Evolutionary conservation across 2,797 vertebrate genomes (phyloP), one percentile per base, ranked within the genome.

Genomic region (Pogoniulus pusillus): DNA sequence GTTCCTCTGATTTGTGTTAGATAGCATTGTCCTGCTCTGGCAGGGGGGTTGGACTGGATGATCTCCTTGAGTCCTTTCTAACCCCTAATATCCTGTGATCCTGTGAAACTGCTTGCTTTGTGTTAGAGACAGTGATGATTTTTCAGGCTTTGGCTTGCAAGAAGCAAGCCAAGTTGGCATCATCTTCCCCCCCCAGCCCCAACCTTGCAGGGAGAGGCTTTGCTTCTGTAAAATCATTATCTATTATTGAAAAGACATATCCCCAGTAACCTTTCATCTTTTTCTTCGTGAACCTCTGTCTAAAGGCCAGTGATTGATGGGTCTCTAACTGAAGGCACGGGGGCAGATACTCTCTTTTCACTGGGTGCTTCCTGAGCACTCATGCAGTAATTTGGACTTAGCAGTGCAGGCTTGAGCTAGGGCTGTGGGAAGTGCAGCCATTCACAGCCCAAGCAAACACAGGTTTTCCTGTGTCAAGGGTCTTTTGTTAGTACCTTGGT

Each of bases 401-500:
- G 82, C 79, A 92, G 70, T 16, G 43, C 80, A 77, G 53, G 89
- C 71, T 93, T 10, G 0, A 83, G 62, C 94, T 92, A 82, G 32
- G 5, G 82, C 64, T 92, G 32, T 29, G 30, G 87, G 87, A 85
- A 96, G 47, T 51, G 47, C 51, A 70, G 51, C 78, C 41, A 43
- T 59, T 82, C 39, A 20, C 18, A 49, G 64, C 45, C 41, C 51
- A 45, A 77, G 58, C 2, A 5, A 87, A 69, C 63, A 41, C 24
- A n/a, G 26, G n/a, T 34, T 76, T 93, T 87, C 81, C 58, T 78
- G 2, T 91, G 30, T 92, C 72, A 78, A 77, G 74, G 32, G 34
- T 75, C 63, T 82, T 89, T 80, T 91, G 86, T 87, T 82, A 78
- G 16, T 43, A 35, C 6, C 19, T 54, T 70, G 63, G 41, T 96